Evolutionary conservation across 2,888 invertebrate species (phyloP).

Genomic region (Saturnia japonica): DNA sequence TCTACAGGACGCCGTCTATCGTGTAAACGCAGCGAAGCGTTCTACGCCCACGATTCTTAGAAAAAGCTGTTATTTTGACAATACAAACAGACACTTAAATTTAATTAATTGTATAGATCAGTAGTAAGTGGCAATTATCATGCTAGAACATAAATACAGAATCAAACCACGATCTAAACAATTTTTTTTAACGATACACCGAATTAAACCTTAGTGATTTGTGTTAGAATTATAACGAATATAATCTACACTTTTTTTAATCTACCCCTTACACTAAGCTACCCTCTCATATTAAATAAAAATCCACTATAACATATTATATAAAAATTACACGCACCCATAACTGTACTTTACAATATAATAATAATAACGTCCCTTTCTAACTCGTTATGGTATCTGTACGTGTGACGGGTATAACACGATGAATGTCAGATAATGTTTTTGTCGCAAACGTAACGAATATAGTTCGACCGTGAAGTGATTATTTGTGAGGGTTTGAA

Average conservation of each 20-base stretch:
- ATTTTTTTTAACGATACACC: no score
- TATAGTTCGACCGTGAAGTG: constrained; percentile 65
- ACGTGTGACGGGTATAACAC: constrained; percentile 32
- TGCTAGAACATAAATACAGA: no score
- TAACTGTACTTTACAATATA: constrained; percentile 6
- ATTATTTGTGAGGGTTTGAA: constrained; percentile 45
- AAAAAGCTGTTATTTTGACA: no score
- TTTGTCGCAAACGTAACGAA: constrained; percentile 63
- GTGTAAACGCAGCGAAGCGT: no score
- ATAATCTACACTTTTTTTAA: neutral
- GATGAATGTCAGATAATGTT: constrained; percentile 35
- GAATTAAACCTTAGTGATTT: neutral
- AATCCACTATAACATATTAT: constrained; percentile 11
- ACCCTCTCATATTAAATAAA: constrained; percentile 9
- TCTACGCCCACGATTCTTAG: no score
- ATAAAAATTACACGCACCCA: constrained; percentile 14
- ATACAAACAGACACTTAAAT: no score
- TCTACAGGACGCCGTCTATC: no score
- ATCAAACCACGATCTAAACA: no score
- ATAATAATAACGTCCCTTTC: constrained; percentile 27
- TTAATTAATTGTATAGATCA: no score
- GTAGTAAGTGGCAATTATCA: no score
- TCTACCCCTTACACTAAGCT: neutral
- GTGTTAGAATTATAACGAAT: neutral
- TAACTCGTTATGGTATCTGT: constrained; percentile 1